Evolutionary conservation across 2,888 invertebrate species (phyloP), one percentile per base, ranked within the genome.

Genomic region (Disparrhopalites patrizii): DNA sequence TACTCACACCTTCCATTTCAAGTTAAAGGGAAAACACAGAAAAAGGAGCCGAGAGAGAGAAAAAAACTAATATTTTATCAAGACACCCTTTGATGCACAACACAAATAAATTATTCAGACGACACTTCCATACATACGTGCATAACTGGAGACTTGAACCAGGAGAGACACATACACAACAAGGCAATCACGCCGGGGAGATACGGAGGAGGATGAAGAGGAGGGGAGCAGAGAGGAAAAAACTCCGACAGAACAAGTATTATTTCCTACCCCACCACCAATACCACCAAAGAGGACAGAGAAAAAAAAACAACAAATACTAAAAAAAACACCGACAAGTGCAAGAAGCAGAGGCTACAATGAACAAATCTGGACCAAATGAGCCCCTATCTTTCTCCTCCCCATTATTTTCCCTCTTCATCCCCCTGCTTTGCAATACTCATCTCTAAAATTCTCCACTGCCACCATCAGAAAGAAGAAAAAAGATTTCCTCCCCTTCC

Each of bases 91-190:
- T 28, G 50, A 31, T 54, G 55, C 31, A 65, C 43, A 58, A 69
- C 64, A 43, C 64, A 69, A 66, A 71, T 71, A 71, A 71, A 71
- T 71, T 71, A 71, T 71, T 71, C 71, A 71, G 66, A 65, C 64
- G 65, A 66, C 69, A 69, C 68, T 67, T 58, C 67, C 65, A 65
- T 62, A 67, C 47, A 55, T 33, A 33, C 55, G n/a, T n/a, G n/a
- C n/a, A n/a, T n/a, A n/a, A n/a, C n/a, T n/a, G 43, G 38, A 63
- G 18, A 31, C 63, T 30, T 31, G 15, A 27, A 54, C n/a, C 15
- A 20, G 20, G 43, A 43, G 43, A 47, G 20, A 23, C 23, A 47
- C 23, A 47, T 20, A 47, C 23, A 23, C 7, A 23, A 25, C 20
- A 27, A 61, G 50, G 52, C 51, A 61, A 52, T 66, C 55, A 64